Evolutionary conservation across 2,797 vertebrate genomes (phyloP), one percentile per base, ranked within the genome.

Genomic region (Holocentrus rufus): DNA sequence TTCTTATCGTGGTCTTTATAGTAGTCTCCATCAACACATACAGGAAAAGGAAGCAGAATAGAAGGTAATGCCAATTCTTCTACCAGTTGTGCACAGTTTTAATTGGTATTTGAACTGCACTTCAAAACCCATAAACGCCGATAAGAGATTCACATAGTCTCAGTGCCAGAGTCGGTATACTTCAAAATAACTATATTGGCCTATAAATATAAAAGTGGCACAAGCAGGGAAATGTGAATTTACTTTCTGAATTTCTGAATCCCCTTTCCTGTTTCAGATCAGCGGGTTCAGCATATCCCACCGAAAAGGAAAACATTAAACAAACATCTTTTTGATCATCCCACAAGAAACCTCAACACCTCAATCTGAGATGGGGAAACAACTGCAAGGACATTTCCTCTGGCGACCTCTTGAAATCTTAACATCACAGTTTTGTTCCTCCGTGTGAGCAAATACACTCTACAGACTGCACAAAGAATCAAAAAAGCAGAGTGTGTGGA

Each of bases 1-100:
- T 92, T 55, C 85, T 94, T 0, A 2, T 82, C 1, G 0, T 93
- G 2, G 67, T 86, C 44, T 90, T 88, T 53, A 39, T 87, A 0
- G 52, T 20, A 0, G 55, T 55, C 0, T 65, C 70, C 7, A 5
- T 23, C 9, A 72, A 20, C 11, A 2, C 85, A 2, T 2, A 87
- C 17, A 74, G 70, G n/a, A 82, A 23, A 3, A 85, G 64, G 46
- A 71, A 68, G 1, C 59, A 46, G 5, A 42, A 56, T 46, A 47
- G 30, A 42, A 80, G 75, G 91, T 91, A 83, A 75, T 1, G 4
- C 20, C 7, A 8, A 11, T 10, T 30, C 2, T 14, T 11, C 5
- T 10, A 36, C n/a, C 5, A 15, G 15, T 44, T 44, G 15, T 31
- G 14, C 55, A 14, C 15, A 3, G 31, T 36, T 27, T 14, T 6